Conservation (phyloP, 1,140 invertebrate species). For the Zophobas morio region DNA sequence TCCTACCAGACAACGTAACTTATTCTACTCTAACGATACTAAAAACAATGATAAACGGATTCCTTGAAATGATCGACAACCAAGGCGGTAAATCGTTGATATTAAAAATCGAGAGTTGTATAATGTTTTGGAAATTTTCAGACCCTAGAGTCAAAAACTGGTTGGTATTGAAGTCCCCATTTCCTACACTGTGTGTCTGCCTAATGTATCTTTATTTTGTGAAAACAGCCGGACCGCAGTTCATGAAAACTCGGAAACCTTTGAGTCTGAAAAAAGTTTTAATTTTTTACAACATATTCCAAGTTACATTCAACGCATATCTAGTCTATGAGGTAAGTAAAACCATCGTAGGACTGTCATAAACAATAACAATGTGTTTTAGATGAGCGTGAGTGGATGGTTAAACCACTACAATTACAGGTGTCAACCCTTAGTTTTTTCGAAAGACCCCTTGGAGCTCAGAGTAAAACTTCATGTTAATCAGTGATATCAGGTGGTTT, state of each 20-base stretch:
- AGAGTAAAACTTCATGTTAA: constrained; percentile 76
- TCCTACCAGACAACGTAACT: too few species aligned
- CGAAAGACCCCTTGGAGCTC: constrained; percentile 88
- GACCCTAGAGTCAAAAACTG: too few species aligned
- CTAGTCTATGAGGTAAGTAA: constrained; percentile 62
- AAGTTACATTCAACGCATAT: constrained; percentile 72
- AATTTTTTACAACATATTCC: constrained; percentile 80
- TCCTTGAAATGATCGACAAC: too few species aligned
- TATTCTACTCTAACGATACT: too few species aligned
- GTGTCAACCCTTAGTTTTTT: constrained; percentile 96
- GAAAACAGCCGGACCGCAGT: constrained; percentile 72
- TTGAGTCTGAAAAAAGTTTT: constrained; percentile 76
- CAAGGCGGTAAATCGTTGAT: too few species aligned
- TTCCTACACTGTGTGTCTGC: too few species aligned
- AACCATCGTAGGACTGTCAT: constrained; percentile 67
- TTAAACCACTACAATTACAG: constrained; percentile 91
- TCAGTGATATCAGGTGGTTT: not conserved
- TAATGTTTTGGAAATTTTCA: too few species aligned
- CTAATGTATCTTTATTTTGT: too few species aligned
- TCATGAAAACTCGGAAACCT: constrained; percentile 79
- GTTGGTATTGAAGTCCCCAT: too few species aligned
- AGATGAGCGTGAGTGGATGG: constrained; percentile 86
- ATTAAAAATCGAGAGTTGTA: too few species aligned
- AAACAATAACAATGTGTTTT: constrained; percentile 75
- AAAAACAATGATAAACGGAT: too few species aligned